phyloP scores from a whole-genome alignment of 2,888 invertebrate species.

The Laothoe populi region DNA sequence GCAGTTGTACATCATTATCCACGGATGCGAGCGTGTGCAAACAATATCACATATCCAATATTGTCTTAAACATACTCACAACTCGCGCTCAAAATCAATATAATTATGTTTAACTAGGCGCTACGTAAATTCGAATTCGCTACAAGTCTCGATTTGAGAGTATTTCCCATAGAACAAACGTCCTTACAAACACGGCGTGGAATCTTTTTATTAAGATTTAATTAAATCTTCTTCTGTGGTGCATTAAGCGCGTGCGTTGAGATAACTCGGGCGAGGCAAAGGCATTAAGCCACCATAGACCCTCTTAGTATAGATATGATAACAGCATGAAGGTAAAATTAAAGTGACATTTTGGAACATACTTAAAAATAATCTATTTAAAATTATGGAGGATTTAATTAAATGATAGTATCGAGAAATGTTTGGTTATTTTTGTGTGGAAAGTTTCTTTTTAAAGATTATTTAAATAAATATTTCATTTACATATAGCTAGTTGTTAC shows the following conservation, averaged over 20 bases:
- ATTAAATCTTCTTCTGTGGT: slow-evolving; percentile 65
- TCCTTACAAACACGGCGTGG: slow-evolving; percentile 23
- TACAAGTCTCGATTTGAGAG: slow-evolving; percentile 49
- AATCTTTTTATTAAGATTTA: slow-evolving; percentile 75
- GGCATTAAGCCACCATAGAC: slow-evolving; percentile 14
- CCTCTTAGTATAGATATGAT: slow-evolving; percentile 18
- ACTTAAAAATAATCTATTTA: slow-evolving; percentile 17
- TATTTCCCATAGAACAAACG: slow-evolving; percentile 37
- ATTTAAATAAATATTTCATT: too few species aligned
- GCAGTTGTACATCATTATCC: slow-evolving; percentile 27
- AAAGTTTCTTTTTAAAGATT: too few species aligned
- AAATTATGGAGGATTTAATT: slow-evolving; percentile 23
- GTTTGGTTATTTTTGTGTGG: not conserved
- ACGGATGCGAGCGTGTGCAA: slow-evolving; percentile 39
- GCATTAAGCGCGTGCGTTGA: slow-evolving; percentile 61
- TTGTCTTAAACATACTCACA: slow-evolving; percentile 53
- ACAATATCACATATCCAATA: slow-evolving; percentile 57
- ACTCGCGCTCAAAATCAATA: slow-evolving; percentile 61
- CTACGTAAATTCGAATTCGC: slow-evolving; percentile 58
- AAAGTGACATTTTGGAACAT: slow-evolving; percentile 15
- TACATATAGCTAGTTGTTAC: too few species aligned
- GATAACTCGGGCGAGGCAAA: slow-evolving; percentile 49
- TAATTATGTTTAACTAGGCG: slow-evolving; percentile 61
- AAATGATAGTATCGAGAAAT: slow-evolving; percentile 17
- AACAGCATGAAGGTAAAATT: slow-evolving; percentile 5